These are phyloP conservation scores for Mastomys coucha DNA, from an alignment of 2,113 vertebrate genomes.

Conservation along the genomic window DNA sequence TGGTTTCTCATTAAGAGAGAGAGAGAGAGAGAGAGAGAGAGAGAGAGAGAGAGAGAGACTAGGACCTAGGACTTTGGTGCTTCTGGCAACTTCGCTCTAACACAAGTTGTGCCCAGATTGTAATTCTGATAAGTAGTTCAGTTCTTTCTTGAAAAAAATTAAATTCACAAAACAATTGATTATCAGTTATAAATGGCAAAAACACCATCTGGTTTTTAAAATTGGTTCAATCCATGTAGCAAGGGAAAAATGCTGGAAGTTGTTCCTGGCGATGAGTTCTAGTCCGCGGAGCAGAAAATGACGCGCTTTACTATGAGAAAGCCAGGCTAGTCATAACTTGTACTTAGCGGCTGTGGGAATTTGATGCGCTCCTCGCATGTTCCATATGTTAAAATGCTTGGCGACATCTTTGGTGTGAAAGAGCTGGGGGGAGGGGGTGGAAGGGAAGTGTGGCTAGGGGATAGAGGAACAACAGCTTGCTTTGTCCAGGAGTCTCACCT, in stretches of 20 bases:
- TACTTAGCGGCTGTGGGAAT: conserved; percentile 71
- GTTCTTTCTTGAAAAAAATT: conserved; percentile 84
- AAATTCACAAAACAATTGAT: conserved; percentile 88
- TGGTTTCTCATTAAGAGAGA: background rate
- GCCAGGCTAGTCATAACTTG: conserved; percentile 76
- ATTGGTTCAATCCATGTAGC: conserved; percentile 64
- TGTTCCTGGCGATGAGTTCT: conserved; percentile 74
- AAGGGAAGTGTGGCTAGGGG: conserved; percentile 64
- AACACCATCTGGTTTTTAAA: conserved; percentile 87
- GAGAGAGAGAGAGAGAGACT: too few relatives aligned
- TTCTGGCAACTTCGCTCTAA: conserved; percentile 68
- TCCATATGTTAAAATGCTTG: conserved; percentile 78
- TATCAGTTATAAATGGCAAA: conserved; percentile 88
- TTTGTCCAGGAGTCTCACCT: conserved; percentile 43
- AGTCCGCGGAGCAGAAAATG: conserved; percentile 82
- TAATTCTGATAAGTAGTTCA: conserved; percentile 82
- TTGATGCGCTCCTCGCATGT: conserved; percentile 65
- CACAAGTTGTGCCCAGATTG: conserved; percentile 74
- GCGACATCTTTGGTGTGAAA: conserved; percentile 79
- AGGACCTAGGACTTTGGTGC: background rate
- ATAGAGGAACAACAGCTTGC: conserved; percentile 54
- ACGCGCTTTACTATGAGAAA: conserved; percentile 80
- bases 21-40: background rate
- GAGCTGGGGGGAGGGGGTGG: conserved; percentile 68
- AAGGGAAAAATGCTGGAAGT: conserved; percentile 74